These are phyloP conservation scores for Noctua pronuba DNA, from an alignment of 2,888 invertebrate species.

Conservation along the genomic window DNA sequence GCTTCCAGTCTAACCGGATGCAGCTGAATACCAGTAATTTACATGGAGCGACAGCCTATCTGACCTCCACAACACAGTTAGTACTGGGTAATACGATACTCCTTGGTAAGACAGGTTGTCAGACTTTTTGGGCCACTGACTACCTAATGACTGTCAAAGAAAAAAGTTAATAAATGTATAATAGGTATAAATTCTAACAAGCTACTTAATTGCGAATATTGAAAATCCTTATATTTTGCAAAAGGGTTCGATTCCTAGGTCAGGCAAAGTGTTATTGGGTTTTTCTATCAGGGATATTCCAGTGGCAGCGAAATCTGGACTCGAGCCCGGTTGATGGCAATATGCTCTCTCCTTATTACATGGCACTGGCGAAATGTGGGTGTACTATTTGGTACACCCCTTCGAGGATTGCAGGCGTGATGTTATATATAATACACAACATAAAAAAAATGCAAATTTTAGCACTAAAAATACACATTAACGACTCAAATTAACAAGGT, in stretches of 20 bases:
- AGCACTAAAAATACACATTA: constrained; percentile 13
- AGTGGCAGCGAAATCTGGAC: background rate
- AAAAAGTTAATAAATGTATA: too few relatives aligned
- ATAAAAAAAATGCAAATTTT: constrained; percentile 9
- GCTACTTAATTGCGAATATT: too few relatives aligned
- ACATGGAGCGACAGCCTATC: too few relatives aligned
- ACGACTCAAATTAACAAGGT: constrained; percentile 46
- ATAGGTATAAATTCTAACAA: too few relatives aligned
- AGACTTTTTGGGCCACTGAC: too few relatives aligned
- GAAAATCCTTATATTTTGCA: background rate
- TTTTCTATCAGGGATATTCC: background rate
- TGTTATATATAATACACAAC: background rate
- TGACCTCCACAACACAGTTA: too few relatives aligned
- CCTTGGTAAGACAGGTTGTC: too few relatives aligned
- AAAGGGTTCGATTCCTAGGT: background rate
- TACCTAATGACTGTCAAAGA: too few relatives aligned
- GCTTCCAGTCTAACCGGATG: too few relatives aligned
- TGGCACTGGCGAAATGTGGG: background rate
- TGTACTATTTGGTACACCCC: background rate
- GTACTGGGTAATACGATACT: too few relatives aligned
- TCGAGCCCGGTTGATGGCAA: background rate
- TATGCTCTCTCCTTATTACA: background rate
- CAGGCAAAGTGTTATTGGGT: background rate
- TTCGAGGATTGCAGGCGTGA: background rate
- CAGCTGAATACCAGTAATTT: too few relatives aligned